Evolutionary conservation across 2,797 vertebrate species (phyloP), one percentile per base, ranked within the genome.

Genomic region (Periparus ater): DNA sequence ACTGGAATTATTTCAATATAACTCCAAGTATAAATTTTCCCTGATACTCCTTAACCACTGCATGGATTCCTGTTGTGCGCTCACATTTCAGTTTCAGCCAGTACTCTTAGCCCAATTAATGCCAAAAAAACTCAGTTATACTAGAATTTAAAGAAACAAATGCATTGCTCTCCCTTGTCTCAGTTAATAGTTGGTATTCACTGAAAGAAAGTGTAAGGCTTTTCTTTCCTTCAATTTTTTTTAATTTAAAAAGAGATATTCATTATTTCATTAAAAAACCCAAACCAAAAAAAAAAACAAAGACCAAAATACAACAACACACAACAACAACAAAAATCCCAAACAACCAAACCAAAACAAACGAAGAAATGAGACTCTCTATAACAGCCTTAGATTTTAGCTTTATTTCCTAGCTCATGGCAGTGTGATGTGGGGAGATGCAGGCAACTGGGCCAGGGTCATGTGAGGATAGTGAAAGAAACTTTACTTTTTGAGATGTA

Each of bases 1-100:
- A 88, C 29, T 71, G 81, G 68, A 91, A 81, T 88, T 29, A 58
- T 67, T 95, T 94, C 48, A 63, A 30, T 94, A 29, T 22, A 88
- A 72, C 17, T 75, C 27, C 65, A 84, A 85, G 38, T 51, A n/a
- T 32, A 51, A 58, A 50, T 90, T 92, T 54, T 22, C 30, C 62
- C 30, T 2, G 0, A 70, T 88, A 71, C 17, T 81, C 51, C 54
- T 73, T 54, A 91, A 88, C 25, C 51, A 27, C 70, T 44, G 13
- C 21, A 74, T 0, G 0, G 22, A 77, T 94, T 95, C 57, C 27
- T 92, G 16, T 70, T 44, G 61, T 7, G 16, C 3, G 8, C 45
- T 85, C 34, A 30, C 50, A 79, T 71, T 91, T 87, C 86, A 87
- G 44, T 61, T 92, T 76, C 88, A 91, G 60, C 26, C 78, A 92